A percentile compares a stretch with the other conserved stretches of the same genome.
These are phyloP conservation scores for Capromys pilorides DNA, from an alignment of 2,797 vertebrate species.

Conservation along the genomic window DNA sequence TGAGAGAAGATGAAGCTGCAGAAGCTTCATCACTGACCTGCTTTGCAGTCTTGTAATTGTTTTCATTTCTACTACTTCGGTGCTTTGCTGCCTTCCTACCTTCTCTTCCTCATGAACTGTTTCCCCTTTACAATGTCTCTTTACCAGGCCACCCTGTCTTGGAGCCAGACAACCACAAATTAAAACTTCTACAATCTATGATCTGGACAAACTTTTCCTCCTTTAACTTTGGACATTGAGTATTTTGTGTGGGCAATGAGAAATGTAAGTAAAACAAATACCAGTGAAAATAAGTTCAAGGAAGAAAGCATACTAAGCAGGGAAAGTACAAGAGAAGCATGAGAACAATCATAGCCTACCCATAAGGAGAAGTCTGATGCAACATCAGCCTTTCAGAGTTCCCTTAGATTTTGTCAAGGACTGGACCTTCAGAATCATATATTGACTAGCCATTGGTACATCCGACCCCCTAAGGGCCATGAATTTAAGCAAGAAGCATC, in stretches of 20 bases:
- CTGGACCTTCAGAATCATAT: not conserved
- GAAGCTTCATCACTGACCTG: not conserved
- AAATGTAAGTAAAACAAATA: not conserved
- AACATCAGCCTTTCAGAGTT: not conserved
- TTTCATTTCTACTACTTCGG: not conserved
- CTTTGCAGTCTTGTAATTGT: not conserved
- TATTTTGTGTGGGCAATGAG: not conserved
- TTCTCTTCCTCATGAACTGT: not conserved
- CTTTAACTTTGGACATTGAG: not conserved
- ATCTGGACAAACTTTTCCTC: not conserved
- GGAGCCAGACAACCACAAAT: not conserved
- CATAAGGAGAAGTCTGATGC: not conserved
- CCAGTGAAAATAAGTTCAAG: not conserved
- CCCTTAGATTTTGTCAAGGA: not conserved
- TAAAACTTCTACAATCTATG: not conserved
- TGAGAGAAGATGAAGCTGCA: not conserved
- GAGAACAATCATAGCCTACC: not conserved
- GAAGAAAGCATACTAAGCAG: not conserved
- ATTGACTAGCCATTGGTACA: not conserved
- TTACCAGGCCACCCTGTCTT: not conserved
- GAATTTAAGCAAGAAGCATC: not conserved
- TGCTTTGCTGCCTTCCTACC: not conserved
- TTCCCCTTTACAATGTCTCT: not conserved
- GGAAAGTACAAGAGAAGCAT: not conserved
- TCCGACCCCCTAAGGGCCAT: not conserved